These are phyloP conservation scores for Phaetusa simplex DNA, from an alignment of 2,113 vertebrate genomes.

Conservation along the genomic window DNA sequence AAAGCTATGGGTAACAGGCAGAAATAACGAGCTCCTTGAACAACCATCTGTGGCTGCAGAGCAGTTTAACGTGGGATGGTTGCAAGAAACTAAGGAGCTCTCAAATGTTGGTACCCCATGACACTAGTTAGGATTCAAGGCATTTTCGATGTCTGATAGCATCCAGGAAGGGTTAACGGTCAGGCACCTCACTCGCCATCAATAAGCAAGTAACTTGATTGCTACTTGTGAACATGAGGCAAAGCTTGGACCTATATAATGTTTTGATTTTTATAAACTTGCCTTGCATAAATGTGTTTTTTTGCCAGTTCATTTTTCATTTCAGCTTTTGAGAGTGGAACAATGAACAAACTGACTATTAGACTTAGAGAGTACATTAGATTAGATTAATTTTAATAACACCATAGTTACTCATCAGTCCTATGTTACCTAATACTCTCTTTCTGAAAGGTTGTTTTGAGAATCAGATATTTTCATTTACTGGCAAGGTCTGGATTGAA, in stretches of 20 bases:
- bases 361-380: background rate
- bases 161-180: background rate
- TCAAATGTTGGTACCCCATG: background rate
- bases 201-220: background rate
- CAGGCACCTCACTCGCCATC: background rate
- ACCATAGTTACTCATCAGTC: background rate
- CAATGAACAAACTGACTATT: background rate
- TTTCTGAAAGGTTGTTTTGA: conserved; percentile 1
- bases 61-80: background rate
- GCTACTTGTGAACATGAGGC: background rate
- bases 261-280: background rate
- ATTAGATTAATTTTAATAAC: background rate
- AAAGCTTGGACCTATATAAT: background rate
- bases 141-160: background rate
- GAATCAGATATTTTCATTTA: conserved; percentile 32
- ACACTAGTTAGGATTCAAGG: background rate
- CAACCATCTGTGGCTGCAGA: background rate
- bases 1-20: background rate
- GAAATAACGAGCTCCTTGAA: background rate
- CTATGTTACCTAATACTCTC: background rate
- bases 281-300: background rate
- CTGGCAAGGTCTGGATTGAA: background rate
- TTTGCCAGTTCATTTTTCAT: background rate
- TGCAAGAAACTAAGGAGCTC: background rate
- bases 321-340: background rate